Evolutionary conservation across 23 tunicate genomes (phyloP).

Genomic region (Botrylloides violaceus): DNA sequence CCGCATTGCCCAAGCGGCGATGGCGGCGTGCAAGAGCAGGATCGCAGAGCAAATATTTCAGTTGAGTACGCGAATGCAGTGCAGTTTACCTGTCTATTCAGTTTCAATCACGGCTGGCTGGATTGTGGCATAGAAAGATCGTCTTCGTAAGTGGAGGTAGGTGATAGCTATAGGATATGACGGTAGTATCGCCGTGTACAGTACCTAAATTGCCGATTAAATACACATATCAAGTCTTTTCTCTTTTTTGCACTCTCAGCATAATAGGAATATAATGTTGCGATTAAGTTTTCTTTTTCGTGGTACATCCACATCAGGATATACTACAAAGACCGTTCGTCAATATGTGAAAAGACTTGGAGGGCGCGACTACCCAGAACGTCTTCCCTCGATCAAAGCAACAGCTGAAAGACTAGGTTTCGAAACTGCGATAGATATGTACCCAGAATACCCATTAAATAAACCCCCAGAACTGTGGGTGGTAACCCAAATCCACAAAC

Average conservation of each 20-base stretch:
- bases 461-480: slow-evolving; percentile 79
- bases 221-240: too few species aligned
- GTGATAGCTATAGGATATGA: too few species aligned
- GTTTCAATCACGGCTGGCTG: too few species aligned
- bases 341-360: background rate
- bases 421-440: slow-evolving; percentile 56
- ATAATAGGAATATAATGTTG: background rate
- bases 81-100: too few species aligned
- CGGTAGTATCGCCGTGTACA: too few species aligned
- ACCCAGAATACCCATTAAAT: slow-evolving; percentile 72
- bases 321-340: background rate
- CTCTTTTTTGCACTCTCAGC: background rate
- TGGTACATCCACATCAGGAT: background rate
- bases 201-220: too few species aligned
- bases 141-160: too few species aligned
- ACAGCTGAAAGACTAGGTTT: slow-evolving; percentile 32
- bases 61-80: too few species aligned
- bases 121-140: too few species aligned
- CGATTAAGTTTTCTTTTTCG: background rate
- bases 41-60: too few species aligned
- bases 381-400: slow-evolving; percentile 13
- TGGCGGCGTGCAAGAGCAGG: too few species aligned
- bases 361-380: slow-evolving; percentile 5
- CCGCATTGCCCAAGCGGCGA: too few species aligned
- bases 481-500: slow-evolving; percentile 39